Evolutionary conservation across 2,888 invertebrate species (phyloP), one percentile per base, ranked within the genome.

Genomic region (Tipula lateralis): DNA sequence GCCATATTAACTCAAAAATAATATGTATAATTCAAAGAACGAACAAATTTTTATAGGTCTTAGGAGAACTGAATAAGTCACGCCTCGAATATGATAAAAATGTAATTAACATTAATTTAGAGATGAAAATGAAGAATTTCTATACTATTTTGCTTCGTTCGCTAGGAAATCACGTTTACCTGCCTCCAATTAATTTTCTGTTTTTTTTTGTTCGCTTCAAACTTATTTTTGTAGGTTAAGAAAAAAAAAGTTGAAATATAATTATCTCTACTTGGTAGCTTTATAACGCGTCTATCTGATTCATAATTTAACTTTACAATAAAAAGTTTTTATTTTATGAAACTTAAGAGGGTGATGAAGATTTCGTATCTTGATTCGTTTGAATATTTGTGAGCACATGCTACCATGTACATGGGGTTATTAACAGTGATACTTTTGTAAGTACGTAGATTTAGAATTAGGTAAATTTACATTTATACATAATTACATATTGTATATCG

Each of bases 81-180:
- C 66, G 66, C 66, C 66, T 66, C 24, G 24, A 66, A 66, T 24
- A 66, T 66, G 66, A 66, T 66, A 66, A 66, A 66, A 66, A 66
- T 66, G 66, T 66, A 66, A 66, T 66, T 66, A 66, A 66, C 66
- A 66, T 66, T 66, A 66, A 66, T 66, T 66, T 66, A 66, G 66
- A 66, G 66, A 66, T 24, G 66, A 66, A 66, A 66, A 66, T 66
- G 66, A 66, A 24, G 24, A 24, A 9, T 66, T 66, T 66, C 24
- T 66, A n/a, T 66, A 16, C 66, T 66, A 24, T 66, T 24, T 12
- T 66, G 24, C 24, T 66, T 19, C 66, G 7, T 66, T 66, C 66
- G 19, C 9, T 66, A 66, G 66, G 66, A 66, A 66, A 66, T 66
- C 66, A 66, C 66, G 66, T 66, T 66, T 66, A 66, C 66, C 66